Percentiles rank a stretch among this genome's conserved stretches.
Conservation (phyloP, 2,888 invertebrate species). For the Deilephila porcellus region DNA sequence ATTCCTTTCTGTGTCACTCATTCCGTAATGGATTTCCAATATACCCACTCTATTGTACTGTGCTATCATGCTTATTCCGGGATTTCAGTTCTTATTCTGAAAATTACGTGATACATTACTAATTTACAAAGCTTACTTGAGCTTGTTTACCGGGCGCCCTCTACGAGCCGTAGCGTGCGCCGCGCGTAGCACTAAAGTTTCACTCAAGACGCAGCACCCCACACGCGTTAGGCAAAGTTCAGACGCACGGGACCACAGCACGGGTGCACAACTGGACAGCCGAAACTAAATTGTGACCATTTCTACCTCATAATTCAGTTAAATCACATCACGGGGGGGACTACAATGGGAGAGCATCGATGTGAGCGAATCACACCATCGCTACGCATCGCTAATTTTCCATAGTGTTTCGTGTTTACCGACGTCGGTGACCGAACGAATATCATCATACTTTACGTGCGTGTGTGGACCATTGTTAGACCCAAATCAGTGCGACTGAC, state of each 20-base stretch:
- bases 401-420: conserved; percentile 69
- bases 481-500: conserved; percentile 42
- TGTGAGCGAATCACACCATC: conserved; percentile 84
- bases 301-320: conserved; percentile 82
- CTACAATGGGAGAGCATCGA: conserved; percentile 81
- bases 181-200: conserved; percentile 62
- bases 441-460: conserved; percentile 67
- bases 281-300: conserved; percentile 79
- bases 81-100: not conserved
- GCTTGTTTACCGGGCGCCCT: conserved; percentile 56
- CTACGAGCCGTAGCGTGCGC: conserved; percentile 66
- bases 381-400: conserved; percentile 80
- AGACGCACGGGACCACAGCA: conserved; percentile 51
- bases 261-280: conserved; percentile 72
- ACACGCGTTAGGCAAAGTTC: conserved; percentile 55
- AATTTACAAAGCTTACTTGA: conserved; percentile 62
- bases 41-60: not conserved
- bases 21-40: not conserved
- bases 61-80: not conserved
- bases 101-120: conserved; percentile 32
- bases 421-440: conserved; percentile 68
- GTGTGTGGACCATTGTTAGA: conserved; percentile 45
- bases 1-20: not conserved
- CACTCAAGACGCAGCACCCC: conserved; percentile 52
- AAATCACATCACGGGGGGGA: conserved; percentile 82